Percentiles rank a stretch among this genome's conserved stretches.
phyloP scores from a whole-genome alignment of 2,113 vertebrate genomes.

The Mobula birostris region DNA sequence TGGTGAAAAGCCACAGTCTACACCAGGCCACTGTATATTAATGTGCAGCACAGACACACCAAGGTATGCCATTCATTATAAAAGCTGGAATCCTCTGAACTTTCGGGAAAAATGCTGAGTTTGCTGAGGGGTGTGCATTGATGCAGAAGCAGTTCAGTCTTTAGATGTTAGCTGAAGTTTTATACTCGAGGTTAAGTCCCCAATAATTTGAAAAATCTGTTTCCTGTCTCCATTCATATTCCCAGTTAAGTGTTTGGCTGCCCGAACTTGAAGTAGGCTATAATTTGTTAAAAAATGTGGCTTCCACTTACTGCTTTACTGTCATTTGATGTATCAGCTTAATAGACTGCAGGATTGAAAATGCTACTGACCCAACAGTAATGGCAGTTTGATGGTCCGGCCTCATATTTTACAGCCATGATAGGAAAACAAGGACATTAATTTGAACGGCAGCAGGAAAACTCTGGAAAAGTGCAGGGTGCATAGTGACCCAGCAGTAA shows the following conservation, averaged over 20 bases:
- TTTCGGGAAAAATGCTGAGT: background rate
- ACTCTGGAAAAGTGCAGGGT: background rate
- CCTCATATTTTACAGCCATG: background rate
- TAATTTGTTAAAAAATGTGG: background rate
- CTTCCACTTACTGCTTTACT: background rate
- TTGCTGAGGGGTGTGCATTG: background rate
- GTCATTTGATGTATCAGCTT: background rate
- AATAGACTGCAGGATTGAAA: background rate
- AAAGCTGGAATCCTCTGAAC: background rate
- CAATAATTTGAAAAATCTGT: background rate
- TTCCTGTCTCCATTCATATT: background rate
- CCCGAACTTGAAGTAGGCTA: background rate
- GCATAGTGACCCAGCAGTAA: too few relatives aligned
- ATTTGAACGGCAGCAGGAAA: background rate
- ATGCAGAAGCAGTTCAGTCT: background rate
- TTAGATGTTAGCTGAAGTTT: background rate
- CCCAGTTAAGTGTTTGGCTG: slow-evolving; percentile 12
- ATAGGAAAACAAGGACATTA: background rate
- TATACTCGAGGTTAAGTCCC: background rate
- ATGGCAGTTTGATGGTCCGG: background rate
- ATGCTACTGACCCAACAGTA: background rate
- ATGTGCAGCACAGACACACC: background rate
- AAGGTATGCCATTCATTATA: background rate
- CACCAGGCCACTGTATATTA: too few relatives aligned
- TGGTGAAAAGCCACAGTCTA: background rate